Evolutionary conservation across 2,113 vertebrate genomes (phyloP).

Genomic region (Chionomys nivalis): DNA sequence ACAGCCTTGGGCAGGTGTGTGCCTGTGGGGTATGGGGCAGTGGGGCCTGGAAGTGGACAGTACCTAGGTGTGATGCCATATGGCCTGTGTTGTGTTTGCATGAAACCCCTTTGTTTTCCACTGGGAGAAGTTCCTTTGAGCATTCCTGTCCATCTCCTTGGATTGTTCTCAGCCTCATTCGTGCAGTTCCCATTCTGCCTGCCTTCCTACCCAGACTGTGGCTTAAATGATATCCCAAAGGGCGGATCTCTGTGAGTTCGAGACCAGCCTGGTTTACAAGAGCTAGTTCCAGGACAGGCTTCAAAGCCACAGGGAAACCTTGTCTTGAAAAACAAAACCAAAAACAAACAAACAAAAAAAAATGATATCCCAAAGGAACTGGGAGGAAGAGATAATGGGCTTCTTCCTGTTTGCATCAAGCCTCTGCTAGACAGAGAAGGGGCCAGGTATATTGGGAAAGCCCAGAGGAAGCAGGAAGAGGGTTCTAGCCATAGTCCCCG

Average conservation of each 20-base stretch:
- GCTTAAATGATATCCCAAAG: not conserved
- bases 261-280: too few species aligned
- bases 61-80: not conserved
- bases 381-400: not conserved
- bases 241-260: too few species aligned
- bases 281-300: too few species aligned
- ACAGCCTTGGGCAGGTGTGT: not conserved
- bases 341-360: too few species aligned
- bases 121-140: not conserved
- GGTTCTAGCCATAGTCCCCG: too few species aligned
- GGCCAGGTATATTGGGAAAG: not conserved
- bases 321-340: too few species aligned
- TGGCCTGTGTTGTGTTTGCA: not conserved
- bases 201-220: too few species aligned
- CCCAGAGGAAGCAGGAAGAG: not conserved
- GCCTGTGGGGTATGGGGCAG: not conserved
- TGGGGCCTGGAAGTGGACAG: not conserved
- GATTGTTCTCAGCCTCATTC: not conserved
- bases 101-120: conserved; percentile 6
- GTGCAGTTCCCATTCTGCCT: not conserved
- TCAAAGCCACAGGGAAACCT: too few species aligned
- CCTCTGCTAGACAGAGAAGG: not conserved
- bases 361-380: not conserved
- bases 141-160: not conserved
- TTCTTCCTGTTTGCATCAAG: not conserved